phyloP scores from a whole-genome alignment of 2,797 vertebrate species.

The Sebastes taczanowskii region DNA sequence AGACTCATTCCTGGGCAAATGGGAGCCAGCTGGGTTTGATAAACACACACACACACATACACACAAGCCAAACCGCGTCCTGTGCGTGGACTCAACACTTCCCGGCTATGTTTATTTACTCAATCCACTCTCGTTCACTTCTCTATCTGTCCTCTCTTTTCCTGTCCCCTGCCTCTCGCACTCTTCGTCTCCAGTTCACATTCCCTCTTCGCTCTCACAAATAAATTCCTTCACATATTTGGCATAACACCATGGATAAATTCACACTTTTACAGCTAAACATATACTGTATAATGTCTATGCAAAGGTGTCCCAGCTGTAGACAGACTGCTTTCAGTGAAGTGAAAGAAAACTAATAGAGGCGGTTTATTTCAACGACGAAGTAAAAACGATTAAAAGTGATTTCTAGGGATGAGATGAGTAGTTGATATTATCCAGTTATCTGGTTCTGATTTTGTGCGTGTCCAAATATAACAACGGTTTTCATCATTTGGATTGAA shows the following conservation, averaged over 20 bases:
- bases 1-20: slow-evolving; percentile 83
- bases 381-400: not conserved
- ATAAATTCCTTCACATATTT: slow-evolving; percentile 54
- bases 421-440: not conserved
- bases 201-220: slow-evolving; percentile 24
- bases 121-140: slow-evolving; percentile 61
- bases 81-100: slow-evolving; percentile 79
- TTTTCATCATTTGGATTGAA: not conserved
- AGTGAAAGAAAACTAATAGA: not conserved
- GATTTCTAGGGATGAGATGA: not conserved
- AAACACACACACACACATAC: slow-evolving; percentile 47
- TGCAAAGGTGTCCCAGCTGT: not conserved
- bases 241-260: slow-evolving; percentile 21
- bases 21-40: slow-evolving; percentile 83
- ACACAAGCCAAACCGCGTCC: slow-evolving; percentile 75
- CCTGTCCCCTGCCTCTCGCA: slow-evolving; percentile 54
- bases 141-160: slow-evolving; percentile 74
- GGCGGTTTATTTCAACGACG: not conserved
- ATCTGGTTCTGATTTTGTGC: not conserved
- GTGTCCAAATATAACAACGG: not conserved
- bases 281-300: not conserved
- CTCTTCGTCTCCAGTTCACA: slow-evolving; percentile 30
- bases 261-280: slow-evolving; percentile 12
- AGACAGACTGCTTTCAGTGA: not conserved
- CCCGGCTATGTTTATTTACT: slow-evolving; percentile 80